phyloP scores from a whole-genome alignment of 1,140 invertebrate species.

The Ceratoteleas bidentatus region DNA sequence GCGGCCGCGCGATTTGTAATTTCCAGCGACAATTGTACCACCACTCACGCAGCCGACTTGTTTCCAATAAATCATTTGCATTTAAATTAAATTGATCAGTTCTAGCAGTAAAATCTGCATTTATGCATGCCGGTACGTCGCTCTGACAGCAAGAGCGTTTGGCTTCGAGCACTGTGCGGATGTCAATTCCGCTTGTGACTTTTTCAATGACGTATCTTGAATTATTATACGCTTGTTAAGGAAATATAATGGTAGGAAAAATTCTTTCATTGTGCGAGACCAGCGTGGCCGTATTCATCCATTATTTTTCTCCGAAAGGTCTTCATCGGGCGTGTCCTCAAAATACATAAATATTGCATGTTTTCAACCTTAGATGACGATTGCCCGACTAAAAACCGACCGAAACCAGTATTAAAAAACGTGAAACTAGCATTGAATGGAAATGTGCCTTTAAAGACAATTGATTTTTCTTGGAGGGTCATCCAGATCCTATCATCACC shows the following conservation, averaged over 20 bases:
- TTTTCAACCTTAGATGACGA: no score
- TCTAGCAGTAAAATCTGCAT: slow-evolving; percentile 3
- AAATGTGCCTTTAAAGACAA: no score
- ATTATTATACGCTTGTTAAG: background rate
- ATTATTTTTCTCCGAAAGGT: no score
- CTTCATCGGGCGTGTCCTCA: no score
- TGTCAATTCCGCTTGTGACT: background rate
- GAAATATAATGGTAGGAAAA: background rate
- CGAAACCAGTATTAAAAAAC: no score
- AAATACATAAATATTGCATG: no score
- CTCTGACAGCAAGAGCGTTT: background rate
- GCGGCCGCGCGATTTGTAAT: background rate
- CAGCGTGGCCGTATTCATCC: background rate
- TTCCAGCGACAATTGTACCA: slow-evolving; percentile 3
- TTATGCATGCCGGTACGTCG: slow-evolving; percentile 1
- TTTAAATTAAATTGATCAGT: slow-evolving; percentile 33
- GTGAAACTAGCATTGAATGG: no score
- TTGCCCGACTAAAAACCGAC: no score
- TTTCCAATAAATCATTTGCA: slow-evolving; percentile 28
- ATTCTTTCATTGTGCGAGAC: background rate
- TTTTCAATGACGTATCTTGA: slow-evolving; percentile 3
- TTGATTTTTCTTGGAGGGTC: no score
- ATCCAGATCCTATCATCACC: no score
- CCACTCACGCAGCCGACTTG: background rate
- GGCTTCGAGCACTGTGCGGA: slow-evolving; percentile 10